These are phyloP conservation scores for Nomada fucata DNA, from an alignment of 2,888 invertebrate genomes.

Conservation along the genomic window DNA sequence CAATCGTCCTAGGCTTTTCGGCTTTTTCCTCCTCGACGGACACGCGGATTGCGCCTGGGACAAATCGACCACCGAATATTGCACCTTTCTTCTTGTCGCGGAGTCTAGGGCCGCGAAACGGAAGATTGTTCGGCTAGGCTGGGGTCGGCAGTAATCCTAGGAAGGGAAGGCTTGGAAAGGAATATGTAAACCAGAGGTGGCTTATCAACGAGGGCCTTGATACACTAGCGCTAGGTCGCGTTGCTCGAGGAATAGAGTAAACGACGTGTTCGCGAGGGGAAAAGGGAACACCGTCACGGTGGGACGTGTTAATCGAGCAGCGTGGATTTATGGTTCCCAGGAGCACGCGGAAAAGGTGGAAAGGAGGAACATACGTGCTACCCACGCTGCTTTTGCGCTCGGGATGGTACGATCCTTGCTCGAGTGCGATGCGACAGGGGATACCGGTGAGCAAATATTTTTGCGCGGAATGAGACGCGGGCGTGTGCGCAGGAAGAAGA, in stretches of 20 bases:
- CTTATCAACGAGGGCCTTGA: constrained; percentile 70
- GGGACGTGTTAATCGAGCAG: constrained; percentile 66
- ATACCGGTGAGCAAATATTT: constrained; percentile 25
- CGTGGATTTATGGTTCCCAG: constrained; percentile 57
- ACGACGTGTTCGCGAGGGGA: constrained; percentile 6
- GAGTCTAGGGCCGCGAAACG: neutral
- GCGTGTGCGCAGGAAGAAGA: neutral
- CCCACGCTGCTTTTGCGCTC: constrained; percentile 52
- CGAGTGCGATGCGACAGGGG: neutral
- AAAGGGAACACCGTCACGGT: constrained; percentile 32
- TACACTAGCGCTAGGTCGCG: constrained; percentile 42
- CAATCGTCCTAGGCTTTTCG: constrained; percentile 46
- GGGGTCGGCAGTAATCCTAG: constrained; percentile 64
- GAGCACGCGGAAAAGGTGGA: constrained; percentile 43
- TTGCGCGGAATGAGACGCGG: constrained; percentile 15
- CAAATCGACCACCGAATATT: neutral
- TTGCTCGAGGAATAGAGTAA: constrained; percentile 19
- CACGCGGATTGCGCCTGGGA: neutral
- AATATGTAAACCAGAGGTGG: constrained; percentile 69
- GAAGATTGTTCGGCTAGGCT: constrained; percentile 13
- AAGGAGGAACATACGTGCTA: constrained; percentile 22
- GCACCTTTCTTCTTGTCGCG: too few relatives aligned
- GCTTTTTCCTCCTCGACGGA: too few relatives aligned
- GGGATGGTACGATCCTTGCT: neutral
- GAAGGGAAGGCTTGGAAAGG: constrained; percentile 59